Percentiles rank a stretch among this genome's conserved stretches.
Evolutionary conservation across 1,140 invertebrate species (phyloP).

Genomic region (Harlomillsia oculata): DNA sequence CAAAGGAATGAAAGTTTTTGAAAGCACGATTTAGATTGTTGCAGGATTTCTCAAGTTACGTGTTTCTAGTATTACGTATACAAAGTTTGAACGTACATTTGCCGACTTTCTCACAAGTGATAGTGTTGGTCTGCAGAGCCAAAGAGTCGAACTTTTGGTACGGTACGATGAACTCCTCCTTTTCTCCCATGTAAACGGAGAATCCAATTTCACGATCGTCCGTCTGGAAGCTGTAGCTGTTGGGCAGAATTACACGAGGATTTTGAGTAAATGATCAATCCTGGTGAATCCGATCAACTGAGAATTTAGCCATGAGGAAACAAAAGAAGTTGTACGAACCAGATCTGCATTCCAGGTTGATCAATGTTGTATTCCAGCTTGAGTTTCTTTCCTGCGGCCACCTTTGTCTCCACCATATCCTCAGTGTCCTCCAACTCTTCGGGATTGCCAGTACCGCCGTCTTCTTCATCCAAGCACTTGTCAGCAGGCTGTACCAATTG

Average conservation of each 20-base stretch:
- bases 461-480: conserved; percentile 29
- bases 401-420: conserved; percentile 29
- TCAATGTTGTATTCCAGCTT: conserved; percentile 30
- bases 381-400: conserved; percentile 30
- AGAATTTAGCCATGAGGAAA: too few species aligned
- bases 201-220: conserved; percentile 32
- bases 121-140: conserved; percentile 23
- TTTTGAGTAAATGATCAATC: too few species aligned
- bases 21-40: too few species aligned
- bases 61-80: too few species aligned
- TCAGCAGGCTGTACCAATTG: background rate
- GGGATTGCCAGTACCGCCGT: conserved; percentile 24
- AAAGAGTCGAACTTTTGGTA: conserved; percentile 25
- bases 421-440: conserved; percentile 30
- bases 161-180: conserved; percentile 28
- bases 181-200: conserved; percentile 24
- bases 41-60: too few species aligned
- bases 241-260: too few species aligned
- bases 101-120: conserved; percentile 24
- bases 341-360: conserved; percentile 25
- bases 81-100: conserved; percentile 23
- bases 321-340: conserved; percentile 16
- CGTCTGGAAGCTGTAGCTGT: conserved; percentile 32
- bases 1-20: too few species aligned
- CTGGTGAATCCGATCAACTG: too few species aligned